Evolutionary conservation across 2,888 invertebrate genomes (phyloP).

Genomic region (Dryobotodes eremita): DNA sequence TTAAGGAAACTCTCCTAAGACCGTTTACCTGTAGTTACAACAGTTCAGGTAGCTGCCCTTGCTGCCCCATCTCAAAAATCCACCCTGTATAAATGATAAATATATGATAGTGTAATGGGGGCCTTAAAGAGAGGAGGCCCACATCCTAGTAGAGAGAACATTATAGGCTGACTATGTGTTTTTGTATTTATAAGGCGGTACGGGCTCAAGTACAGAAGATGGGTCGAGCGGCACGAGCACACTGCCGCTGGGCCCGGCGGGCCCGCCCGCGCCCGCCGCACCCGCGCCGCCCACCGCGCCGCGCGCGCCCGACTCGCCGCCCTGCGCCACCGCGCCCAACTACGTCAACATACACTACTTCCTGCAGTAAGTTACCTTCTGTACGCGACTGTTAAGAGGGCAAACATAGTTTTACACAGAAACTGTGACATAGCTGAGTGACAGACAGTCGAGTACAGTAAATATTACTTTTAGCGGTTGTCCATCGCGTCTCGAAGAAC

Average conservation of each 20-base stretch:
- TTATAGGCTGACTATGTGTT: not conserved
- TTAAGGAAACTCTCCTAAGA: no score
- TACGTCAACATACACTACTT: constrained; percentile 98
- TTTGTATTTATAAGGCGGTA: constrained; percentile 82
- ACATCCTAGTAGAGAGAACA: not conserved
- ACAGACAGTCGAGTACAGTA: not conserved
- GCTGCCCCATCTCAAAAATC: no score
- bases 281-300: constrained; percentile 80
- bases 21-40: no score
- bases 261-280: constrained; percentile 44
- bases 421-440: not conserved
- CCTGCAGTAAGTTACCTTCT: constrained; percentile 92
- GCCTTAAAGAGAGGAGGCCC: not conserved
- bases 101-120: no score
- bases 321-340: constrained; percentile 93
- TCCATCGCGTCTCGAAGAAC: not conserved
- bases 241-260: constrained; percentile 83
- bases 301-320: constrained; percentile 94
- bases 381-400: not conserved
- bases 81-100: no score
- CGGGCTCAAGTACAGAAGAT: constrained; percentile 93
- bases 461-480: not conserved
- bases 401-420: not conserved
- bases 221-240: constrained; percentile 91
- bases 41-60: no score